A percentile compares a stretch with the other conserved stretches of the same genome.
Evolutionary conservation across 1,140 invertebrate species (phyloP).

Genomic region (Anthonomus grandis): DNA sequence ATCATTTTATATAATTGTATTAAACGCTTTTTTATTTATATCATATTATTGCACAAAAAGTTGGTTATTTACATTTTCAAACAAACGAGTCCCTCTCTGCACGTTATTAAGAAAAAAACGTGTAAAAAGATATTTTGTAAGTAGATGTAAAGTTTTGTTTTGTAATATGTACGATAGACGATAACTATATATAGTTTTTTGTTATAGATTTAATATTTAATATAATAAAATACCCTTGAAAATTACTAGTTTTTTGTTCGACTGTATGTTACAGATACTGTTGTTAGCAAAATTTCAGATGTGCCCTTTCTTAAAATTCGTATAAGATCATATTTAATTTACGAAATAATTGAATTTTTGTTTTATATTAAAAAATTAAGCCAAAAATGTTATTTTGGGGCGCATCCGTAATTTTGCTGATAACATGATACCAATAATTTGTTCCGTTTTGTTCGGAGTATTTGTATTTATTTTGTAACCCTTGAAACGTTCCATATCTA

Average conservation of each 20-base stretch:
- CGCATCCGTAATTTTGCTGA: too few relatives aligned
- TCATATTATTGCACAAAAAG: background rate
- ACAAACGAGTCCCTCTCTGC: too few relatives aligned
- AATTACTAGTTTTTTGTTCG: conserved; percentile 38
- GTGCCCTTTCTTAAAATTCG: too few relatives aligned
- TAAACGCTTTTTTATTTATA: background rate
- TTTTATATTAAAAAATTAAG: too few relatives aligned
- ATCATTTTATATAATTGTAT: background rate
- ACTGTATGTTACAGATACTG: conserved; percentile 27
- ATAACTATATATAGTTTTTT: conserved; percentile 48
- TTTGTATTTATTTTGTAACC: conserved; percentile 42
- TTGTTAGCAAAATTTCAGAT: too few relatives aligned
- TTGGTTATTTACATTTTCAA: background rate
- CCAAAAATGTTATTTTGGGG: too few relatives aligned
- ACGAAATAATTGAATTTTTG: too few relatives aligned
- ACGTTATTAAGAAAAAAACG: too few relatives aligned
- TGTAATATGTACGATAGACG: conserved; percentile 40
- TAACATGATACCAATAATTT: too few relatives aligned
- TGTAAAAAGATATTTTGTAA: conserved; percentile 40
- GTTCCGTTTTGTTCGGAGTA: conserved; percentile 26
- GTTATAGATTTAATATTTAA: conserved; percentile 50
- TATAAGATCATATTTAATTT: too few relatives aligned
- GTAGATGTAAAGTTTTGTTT: conserved; percentile 49
- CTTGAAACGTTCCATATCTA: conserved; percentile 39
- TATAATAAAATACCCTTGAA: conserved; percentile 41